Evolutionary conservation across 2,797 vertebrate genomes (phyloP).

Genomic region (Coilia nasus): DNA sequence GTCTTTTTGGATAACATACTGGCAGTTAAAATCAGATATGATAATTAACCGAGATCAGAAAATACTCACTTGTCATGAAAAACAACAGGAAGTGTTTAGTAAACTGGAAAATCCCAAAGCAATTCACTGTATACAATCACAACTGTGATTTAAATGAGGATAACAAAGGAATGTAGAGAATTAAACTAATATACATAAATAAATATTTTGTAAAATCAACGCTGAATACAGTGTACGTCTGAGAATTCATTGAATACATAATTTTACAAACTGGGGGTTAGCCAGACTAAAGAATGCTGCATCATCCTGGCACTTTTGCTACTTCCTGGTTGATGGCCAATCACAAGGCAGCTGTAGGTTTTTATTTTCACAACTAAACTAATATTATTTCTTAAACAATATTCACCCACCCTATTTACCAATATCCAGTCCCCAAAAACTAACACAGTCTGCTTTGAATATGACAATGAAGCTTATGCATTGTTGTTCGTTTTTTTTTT

Average conservation of each 20-base stretch:
- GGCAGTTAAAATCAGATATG: constrained; percentile 16
- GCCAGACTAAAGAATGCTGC: constrained; percentile 37
- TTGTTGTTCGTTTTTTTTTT: constrained; percentile 9
- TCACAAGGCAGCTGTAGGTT: constrained; percentile 57
- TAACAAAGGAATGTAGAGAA: background rate
- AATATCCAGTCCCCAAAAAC: constrained; percentile 13
- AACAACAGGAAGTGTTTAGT: background rate
- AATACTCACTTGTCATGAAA: background rate
- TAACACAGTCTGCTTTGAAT: constrained; percentile 15
- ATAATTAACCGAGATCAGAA: background rate
- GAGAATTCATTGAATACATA: constrained; percentile 36
- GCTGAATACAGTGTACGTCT: constrained; percentile 27
- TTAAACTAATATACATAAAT: constrained; percentile 6
- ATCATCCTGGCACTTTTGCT: constrained; percentile 52
- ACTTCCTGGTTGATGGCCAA: constrained; percentile 55
- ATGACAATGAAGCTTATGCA: constrained; percentile 3
- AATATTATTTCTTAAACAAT: constrained; percentile 23
- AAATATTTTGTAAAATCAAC: constrained; percentile 18
- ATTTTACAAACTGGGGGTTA: constrained; percentile 44
- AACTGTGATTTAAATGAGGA: background rate
- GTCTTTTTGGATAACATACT: background rate
- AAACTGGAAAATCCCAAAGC: background rate
- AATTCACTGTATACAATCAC: background rate
- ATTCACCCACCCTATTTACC: constrained; percentile 15
- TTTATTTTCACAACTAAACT: constrained; percentile 26